Conservation (phyloP, 2,113 vertebrate species). For the Python bivittatus region DNA sequence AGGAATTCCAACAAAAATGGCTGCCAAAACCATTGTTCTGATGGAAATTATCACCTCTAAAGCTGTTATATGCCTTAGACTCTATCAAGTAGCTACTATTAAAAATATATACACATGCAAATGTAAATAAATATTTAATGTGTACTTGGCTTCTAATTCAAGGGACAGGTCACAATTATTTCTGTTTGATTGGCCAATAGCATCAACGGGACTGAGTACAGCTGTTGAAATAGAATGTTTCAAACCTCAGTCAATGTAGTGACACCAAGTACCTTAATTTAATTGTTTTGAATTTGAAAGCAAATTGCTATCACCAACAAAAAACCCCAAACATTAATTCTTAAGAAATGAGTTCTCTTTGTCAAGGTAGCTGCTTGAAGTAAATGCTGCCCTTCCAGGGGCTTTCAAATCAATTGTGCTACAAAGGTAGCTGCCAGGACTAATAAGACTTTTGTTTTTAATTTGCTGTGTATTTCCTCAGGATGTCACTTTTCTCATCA, state of each 20-base stretch:
- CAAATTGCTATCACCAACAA: conserved; percentile 56
- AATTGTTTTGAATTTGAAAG: conserved; percentile 57
- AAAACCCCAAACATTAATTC: conserved; percentile 53
- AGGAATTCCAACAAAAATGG: too few relatives aligned
- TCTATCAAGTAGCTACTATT: too few relatives aligned
- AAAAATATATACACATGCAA: neutral
- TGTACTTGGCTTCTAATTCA: neutral
- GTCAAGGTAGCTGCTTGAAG: conserved; percentile 45
- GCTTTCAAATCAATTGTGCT: conserved; percentile 65
- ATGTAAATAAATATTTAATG: neutral
- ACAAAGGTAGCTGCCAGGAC: conserved; percentile 66
- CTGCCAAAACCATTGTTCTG: too few relatives aligned
- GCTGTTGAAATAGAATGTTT: neutral
- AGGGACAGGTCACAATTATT: neutral
- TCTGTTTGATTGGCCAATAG: neutral
- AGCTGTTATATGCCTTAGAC: too few relatives aligned
- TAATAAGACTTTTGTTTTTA: conserved; percentile 68
- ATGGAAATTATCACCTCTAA: too few relatives aligned
- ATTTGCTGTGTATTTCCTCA: conserved; percentile 66
- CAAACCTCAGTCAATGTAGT: neutral
- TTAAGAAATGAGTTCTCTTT: conserved; percentile 48
- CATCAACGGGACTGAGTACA: neutral
- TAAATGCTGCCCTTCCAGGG: conserved; percentile 56
- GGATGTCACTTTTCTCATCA: conserved; percentile 69
- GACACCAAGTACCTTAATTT: conserved; percentile 43